Percentiles rank a stretch among this genome's conserved stretches.
phyloP scores from a whole-genome alignment of 2,797 vertebrate genomes.

The Squalus acanthias region DNA sequence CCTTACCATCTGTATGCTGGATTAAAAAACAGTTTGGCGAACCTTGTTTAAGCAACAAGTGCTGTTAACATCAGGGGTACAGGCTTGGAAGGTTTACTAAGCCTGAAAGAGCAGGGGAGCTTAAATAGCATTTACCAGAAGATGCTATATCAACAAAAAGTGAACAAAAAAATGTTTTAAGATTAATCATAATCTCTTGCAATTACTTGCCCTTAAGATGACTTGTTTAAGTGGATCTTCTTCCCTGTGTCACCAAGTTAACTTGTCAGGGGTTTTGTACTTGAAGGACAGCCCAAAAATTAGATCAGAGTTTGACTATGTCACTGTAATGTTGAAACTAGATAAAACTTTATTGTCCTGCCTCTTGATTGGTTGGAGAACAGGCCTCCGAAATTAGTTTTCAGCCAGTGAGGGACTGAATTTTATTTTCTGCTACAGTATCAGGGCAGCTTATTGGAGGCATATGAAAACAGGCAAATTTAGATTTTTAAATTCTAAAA shows the following conservation, averaged over 20 bases:
- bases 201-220: not conserved
- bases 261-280: not conserved
- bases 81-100: not conserved
- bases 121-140: not conserved
- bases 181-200: not conserved
- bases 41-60: not conserved
- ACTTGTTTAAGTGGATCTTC: not conserved
- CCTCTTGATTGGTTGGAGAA: not conserved
- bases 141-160: not conserved
- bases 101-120: not conserved
- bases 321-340: not conserved
- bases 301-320: not conserved
- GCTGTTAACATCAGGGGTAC: not conserved
- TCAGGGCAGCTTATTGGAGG: too few relatives aligned
- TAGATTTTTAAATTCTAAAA: too few relatives aligned
- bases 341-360: not conserved
- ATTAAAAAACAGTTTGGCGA: not conserved
- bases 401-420: not conserved
- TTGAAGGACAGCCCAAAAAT: not conserved
- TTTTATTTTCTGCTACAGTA: not conserved
- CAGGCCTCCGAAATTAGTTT: not conserved
- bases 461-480: too few relatives aligned
- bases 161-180: not conserved
- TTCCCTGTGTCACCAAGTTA: not conserved
- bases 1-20: not conserved